Conservation (phyloP, 2,113 vertebrate genomes). For the Brachyistius frenatus region DNA sequence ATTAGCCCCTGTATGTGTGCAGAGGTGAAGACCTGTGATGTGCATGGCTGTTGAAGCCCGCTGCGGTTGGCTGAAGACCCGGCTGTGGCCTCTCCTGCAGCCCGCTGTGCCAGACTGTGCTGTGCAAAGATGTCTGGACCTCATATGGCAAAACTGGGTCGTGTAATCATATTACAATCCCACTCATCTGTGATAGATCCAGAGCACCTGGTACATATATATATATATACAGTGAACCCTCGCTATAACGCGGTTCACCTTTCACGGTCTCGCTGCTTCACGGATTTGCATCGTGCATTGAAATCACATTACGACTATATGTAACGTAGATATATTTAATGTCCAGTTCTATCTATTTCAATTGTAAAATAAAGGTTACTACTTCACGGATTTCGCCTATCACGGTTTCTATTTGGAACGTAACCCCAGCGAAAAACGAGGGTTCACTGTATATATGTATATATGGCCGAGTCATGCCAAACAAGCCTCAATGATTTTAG, state of each 20-base stretch:
- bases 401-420: no score
- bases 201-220: slow-evolving; percentile 33
- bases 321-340: no score
- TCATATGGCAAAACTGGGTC: slow-evolving; percentile 54
- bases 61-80: slow-evolving; percentile 32
- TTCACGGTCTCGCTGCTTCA: no score
- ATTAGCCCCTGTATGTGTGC: slow-evolving; percentile 54
- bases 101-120: slow-evolving; percentile 30
- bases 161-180: slow-evolving; percentile 48
- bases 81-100: slow-evolving; percentile 39
- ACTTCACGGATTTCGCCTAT: no score
- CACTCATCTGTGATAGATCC: slow-evolving; percentile 41
- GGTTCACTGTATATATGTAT: no score
- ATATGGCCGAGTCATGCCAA: slow-evolving; percentile 38
- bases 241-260: no score
- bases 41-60: slow-evolving; percentile 38
- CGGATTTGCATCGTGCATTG: no score
- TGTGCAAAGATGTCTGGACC: slow-evolving; percentile 44
- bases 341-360: no score
- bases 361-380: no score
- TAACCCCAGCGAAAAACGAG: no score
- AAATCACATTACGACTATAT: no score
- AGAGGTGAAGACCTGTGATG: slow-evolving; percentile 53
- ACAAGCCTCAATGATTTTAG: slow-evolving; percentile 7
- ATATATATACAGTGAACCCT: no score